phyloP scores from a whole-genome alignment of 2,797 vertebrate species.

The Lagocephalus sceleratus region DNA sequence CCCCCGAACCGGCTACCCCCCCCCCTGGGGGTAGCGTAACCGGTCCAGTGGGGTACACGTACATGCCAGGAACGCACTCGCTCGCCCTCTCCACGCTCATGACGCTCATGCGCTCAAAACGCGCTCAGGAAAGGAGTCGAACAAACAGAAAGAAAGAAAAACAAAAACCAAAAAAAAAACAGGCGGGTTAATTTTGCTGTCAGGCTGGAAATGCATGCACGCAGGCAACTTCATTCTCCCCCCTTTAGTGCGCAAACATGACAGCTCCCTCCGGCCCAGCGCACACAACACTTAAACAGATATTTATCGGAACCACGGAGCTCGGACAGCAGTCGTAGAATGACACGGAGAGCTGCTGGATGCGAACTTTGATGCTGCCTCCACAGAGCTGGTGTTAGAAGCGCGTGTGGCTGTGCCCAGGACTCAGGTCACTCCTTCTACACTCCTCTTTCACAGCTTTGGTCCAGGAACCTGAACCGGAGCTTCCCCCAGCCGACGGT shows the following conservation, averaged over 20 bases:
- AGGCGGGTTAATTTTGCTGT: slow-evolving; percentile 69
- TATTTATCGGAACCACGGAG: too few species aligned
- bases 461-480: too few species aligned
- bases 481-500: too few species aligned
- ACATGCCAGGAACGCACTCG: slow-evolving; percentile 42
- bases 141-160: too few species aligned
- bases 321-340: too few species aligned
- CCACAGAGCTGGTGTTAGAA: slow-evolving; percentile 8
- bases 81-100: slow-evolving; percentile 21
- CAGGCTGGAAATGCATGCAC: slow-evolving; percentile 76
- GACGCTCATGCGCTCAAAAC: slow-evolving; percentile 60
- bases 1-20: slow-evolving; percentile 36
- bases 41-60: slow-evolving; percentile 20
- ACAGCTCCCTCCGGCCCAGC: background rate
- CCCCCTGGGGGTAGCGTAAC: too few species aligned
- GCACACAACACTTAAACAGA: too few species aligned
- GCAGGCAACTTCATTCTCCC: slow-evolving; percentile 64
- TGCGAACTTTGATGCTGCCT: slow-evolving; percentile 29
- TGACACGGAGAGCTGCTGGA: background rate
- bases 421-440: slow-evolving; percentile 73
- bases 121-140: slow-evolving; percentile 21
- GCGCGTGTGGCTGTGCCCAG: background rate
- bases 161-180: slow-evolving; percentile 26
- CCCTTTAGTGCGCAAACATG: slow-evolving; percentile 14
- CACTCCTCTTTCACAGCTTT: background rate